These are phyloP conservation scores for Deilephila elpenor DNA, from an alignment of 2,888 invertebrate species.

Conservation along the genomic window DNA sequence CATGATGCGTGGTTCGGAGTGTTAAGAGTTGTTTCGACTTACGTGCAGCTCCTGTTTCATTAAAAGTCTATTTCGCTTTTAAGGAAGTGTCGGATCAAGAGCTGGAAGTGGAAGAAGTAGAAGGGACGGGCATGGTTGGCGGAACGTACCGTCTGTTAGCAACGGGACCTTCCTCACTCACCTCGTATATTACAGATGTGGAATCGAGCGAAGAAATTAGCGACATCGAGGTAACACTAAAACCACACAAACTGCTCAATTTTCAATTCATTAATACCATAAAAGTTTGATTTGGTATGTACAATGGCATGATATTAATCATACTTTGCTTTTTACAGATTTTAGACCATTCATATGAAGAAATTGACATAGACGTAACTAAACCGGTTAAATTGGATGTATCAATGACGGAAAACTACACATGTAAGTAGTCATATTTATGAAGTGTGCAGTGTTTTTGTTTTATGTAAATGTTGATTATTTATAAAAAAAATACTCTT, in stretches of 20 bases:
- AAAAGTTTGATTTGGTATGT: too few species aligned
- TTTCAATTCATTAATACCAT: too few species aligned
- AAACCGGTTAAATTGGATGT: conserved; percentile 85
- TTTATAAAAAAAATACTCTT: conserved; percentile 33
- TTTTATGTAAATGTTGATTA: background rate
- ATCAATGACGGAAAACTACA: conserved; percentile 84
- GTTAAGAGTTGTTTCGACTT: too few species aligned
- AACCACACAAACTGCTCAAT: too few species aligned
- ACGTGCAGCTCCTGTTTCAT: background rate
- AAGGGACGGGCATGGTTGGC: conserved; percentile 76
- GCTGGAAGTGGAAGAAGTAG: conserved; percentile 76
- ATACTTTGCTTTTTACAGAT: conserved; percentile 73
- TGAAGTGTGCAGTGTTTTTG: background rate
- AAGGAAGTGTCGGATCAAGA: conserved; percentile 77
- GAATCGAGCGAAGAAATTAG: conserved; percentile 72
- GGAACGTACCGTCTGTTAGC: conserved; percentile 77
- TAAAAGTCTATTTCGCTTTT: background rate
- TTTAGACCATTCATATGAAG: conserved; percentile 89
- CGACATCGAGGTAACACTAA: conserved; percentile 71
- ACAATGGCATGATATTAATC: conserved; percentile 14
- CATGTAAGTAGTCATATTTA: conserved; percentile 60
- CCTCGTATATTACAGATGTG: conserved; percentile 63
- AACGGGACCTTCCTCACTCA: conserved; percentile 63
- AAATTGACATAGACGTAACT: conserved; percentile 88
- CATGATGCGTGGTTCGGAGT: too few species aligned